Conservation (phyloP, 2,888 invertebrate species). For the Mythimna vitellina region DNA sequence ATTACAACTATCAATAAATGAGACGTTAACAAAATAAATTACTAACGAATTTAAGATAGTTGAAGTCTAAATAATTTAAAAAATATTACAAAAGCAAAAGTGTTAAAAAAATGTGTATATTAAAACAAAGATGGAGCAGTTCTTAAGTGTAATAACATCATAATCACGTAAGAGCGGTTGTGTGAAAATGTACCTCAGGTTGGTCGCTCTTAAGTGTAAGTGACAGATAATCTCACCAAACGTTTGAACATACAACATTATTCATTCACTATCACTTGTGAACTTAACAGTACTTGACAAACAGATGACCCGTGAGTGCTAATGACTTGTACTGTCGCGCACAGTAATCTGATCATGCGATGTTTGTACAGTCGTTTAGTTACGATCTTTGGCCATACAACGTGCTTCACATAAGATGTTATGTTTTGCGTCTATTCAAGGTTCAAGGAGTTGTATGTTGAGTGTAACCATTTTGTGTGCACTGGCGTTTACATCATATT, state of each 20-base stretch:
- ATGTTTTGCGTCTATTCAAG: slow-evolving; percentile 3
- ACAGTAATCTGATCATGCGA: slow-evolving; percentile 49
- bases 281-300: slow-evolving; percentile 46
- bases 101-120: no score
- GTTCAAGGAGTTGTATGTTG: not conserved
- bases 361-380: slow-evolving; percentile 45
- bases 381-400: slow-evolving; percentile 10
- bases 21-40: no score
- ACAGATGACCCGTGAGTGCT: slow-evolving; percentile 41
- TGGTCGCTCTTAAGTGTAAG: not conserved
- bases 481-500: not conserved
- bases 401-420: slow-evolving; percentile 16
- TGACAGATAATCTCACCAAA: slow-evolving; percentile 21
- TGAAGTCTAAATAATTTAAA: no score
- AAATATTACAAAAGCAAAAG: no score
- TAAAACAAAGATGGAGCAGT: no score
- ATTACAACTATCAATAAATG: no score
- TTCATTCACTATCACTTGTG: slow-evolving; percentile 42
- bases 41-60: no score
- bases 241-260: slow-evolving; percentile 26
- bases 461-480: not conserved
- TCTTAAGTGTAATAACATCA: no score
- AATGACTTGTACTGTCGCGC: slow-evolving; percentile 54
- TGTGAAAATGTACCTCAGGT: no score
- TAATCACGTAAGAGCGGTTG: no score